Base-by-base conservation (phyloP, 2,113 vertebrate genomes). In the Dipodomys merriami region DNA sequence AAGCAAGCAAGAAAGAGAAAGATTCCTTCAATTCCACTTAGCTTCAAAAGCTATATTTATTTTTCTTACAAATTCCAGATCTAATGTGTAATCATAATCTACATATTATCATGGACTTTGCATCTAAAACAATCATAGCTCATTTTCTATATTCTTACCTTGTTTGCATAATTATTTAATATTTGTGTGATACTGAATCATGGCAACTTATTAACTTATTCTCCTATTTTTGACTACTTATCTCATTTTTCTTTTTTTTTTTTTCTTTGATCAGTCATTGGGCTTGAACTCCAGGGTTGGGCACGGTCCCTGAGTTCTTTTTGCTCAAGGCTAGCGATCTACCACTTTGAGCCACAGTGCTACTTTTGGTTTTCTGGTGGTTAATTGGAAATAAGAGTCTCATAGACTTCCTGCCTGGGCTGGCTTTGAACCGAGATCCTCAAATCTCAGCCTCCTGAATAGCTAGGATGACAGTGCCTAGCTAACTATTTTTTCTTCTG, bases 121-220 rank as follows among this genome's bases (percentile, higher is more conserved):
- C 19, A 82, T 91, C 91, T 53, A 2, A 83, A 35, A 57, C 88
- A 76, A 23, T 20, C 7, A 10, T 72, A 67, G 69, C 44, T 49
- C 25, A 65, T 88, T 83, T 95, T 83, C 67, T 62, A 13, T 76
- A 88, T 39, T 39, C 39, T 39, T 39, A 39, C 39, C 5, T 39
- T 39, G 39, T 39, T 39, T 39, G 39, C 20, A 83, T 35, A 27
- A 46, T 80, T 74, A 57, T 60, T 88, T 88, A 86, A 86, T 95
- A 46, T 12, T 25, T 87, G 1, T 68, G 83, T 80, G 44, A 1
- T 25, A n/a, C 19, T 90, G 72, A 44, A 81, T 81, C 7, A 72
- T 20, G 60, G 4, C 67, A 90, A 90, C 78, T 90, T 90, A 71
- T 33, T 80, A 77, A 73, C 53, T 49, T 78, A 71, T 39, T 85